A percentile compares a stretch with the other conserved stretches of the same genome.
Conservation (phyloP, 2,797 vertebrate genomes). For the Urocyon cinereoargenteus region DNA sequence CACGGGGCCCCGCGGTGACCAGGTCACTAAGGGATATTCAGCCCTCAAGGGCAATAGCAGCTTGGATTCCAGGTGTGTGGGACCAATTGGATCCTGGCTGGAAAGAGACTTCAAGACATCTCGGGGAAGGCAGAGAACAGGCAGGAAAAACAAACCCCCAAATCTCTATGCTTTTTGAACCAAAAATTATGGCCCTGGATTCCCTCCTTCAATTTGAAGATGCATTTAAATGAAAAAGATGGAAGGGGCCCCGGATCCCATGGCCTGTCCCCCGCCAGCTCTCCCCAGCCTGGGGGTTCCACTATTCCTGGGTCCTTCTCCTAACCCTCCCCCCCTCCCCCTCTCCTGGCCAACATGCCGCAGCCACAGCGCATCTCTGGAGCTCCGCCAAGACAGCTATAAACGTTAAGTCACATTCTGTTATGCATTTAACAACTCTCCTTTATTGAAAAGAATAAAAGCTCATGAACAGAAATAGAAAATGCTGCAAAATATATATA, state of each 20-base stretch:
- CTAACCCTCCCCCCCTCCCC: too few relatives aligned
- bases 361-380: not conserved
- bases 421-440: not conserved
- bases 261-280: fast-evolving
- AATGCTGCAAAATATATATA: conserved; percentile 39
- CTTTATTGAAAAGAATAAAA: conserved; percentile 56
- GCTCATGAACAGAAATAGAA: conserved; percentile 62
- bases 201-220: not conserved
- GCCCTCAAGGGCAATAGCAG: not conserved
- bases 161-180: not conserved
- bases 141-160: not conserved
- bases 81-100: not conserved
- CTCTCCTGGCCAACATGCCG: not conserved
- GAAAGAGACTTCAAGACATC: not conserved
- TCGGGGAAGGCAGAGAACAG: not conserved
- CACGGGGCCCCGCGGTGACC: not conserved
- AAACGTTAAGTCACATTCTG: not conserved
- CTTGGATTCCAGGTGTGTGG: not conserved
- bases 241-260: not conserved
- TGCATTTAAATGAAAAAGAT: not conserved
- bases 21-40: not conserved
- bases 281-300: fast-evolving
- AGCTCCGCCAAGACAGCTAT: not conserved
- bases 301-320: not conserved
- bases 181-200: not conserved